Evolutionary conservation across 2,888 invertebrate genomes (phyloP).

Genomic region (Omphaloscelis lunosa): DNA sequence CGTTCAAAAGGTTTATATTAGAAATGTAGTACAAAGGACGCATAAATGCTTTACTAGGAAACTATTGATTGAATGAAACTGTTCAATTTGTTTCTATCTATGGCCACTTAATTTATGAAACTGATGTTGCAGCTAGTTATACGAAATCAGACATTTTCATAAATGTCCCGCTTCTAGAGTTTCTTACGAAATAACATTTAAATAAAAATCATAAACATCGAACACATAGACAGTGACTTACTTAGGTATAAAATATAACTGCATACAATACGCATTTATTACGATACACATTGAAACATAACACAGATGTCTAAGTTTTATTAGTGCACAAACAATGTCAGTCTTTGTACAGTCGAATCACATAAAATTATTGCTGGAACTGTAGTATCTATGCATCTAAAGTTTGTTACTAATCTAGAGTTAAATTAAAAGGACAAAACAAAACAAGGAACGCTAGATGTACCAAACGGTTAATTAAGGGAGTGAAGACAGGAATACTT

Average conservation of each 20-base stretch:
- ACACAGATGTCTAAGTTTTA: slow-evolving; percentile 65
- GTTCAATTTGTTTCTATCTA: slow-evolving; percentile 41
- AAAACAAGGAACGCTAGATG: background rate
- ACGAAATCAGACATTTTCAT: slow-evolving; percentile 47
- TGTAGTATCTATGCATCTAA: slow-evolving; percentile 70
- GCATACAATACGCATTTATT: slow-evolving; percentile 51
- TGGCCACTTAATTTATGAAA: slow-evolving; percentile 56
- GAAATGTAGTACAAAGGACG: slow-evolving; percentile 31
- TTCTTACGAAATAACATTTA: slow-evolving; percentile 45
- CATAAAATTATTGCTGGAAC: slow-evolving; percentile 87
- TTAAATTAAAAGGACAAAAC: slow-evolving; percentile 20
- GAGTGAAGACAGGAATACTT: slow-evolving; percentile 16
- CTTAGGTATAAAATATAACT: slow-evolving; percentile 58
- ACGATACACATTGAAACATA: slow-evolving; percentile 70
- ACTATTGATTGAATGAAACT: slow-evolving; percentile 26
- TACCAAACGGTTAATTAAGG: slow-evolving; percentile 7
- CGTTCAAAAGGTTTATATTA: slow-evolving; percentile 41
- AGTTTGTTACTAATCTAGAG: slow-evolving; percentile 51
- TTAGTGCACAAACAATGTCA: slow-evolving; percentile 85
- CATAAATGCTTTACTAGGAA: slow-evolving; percentile 34
- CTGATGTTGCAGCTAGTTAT: slow-evolving; percentile 60
- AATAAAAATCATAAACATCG: slow-evolving; percentile 46
- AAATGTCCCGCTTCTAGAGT: slow-evolving; percentile 48
- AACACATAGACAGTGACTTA: slow-evolving; percentile 62
- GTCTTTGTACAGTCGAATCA: slow-evolving; percentile 88